Conservation (phyloP, 1,140 invertebrate species). For the Varroa destructor region DNA sequence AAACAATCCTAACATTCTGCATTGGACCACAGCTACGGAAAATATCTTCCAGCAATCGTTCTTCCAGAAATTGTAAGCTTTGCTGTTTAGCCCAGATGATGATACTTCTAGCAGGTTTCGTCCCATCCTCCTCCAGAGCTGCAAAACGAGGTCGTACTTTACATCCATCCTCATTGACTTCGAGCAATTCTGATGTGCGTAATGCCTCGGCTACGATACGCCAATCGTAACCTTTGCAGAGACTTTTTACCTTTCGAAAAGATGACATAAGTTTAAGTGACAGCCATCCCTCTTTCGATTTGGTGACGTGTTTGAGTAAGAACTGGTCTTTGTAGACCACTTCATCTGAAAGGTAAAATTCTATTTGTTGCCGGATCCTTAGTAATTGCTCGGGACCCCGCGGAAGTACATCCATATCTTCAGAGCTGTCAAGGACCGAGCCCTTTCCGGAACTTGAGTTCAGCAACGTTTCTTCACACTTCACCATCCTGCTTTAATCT, state of each 20-base stretch:
- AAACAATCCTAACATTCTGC: constrained; percentile 32
- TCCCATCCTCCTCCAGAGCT: constrained; percentile 75
- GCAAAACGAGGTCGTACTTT: constrained; percentile 73
- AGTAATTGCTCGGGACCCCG: constrained; percentile 2
- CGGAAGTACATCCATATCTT: constrained; percentile 12
- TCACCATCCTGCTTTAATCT: constrained; percentile 5
- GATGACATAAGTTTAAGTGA: constrained; percentile 60
- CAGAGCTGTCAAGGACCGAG: constrained; percentile 8
- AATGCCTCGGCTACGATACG: constrained; percentile 71
- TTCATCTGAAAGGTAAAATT: constrained; percentile 85
- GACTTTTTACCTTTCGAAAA: constrained; percentile 54
- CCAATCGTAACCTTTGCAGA: constrained; percentile 68
- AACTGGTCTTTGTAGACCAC: constrained; percentile 90
- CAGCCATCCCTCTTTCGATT: constrained; percentile 87
- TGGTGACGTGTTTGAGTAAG: constrained; percentile 76
- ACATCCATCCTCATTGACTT: constrained; percentile 77
- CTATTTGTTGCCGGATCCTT: constrained; percentile 54
- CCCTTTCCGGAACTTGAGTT: constrained; percentile 16
- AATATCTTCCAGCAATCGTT: constrained; percentile 28
- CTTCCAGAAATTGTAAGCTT: constrained; percentile 31
- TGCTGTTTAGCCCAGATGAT: constrained; percentile 32
- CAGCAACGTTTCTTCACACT: constrained; percentile 11
- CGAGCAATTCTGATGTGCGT: constrained; percentile 58
- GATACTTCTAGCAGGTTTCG: constrained; percentile 64
- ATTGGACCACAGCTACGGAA: constrained; percentile 34